A percentile compares a stretch with the other conserved stretches of the same genome.
Evolutionary conservation across 2,113 vertebrate species (phyloP).

Genomic region (Paramisgurnus dabryanus): DNA sequence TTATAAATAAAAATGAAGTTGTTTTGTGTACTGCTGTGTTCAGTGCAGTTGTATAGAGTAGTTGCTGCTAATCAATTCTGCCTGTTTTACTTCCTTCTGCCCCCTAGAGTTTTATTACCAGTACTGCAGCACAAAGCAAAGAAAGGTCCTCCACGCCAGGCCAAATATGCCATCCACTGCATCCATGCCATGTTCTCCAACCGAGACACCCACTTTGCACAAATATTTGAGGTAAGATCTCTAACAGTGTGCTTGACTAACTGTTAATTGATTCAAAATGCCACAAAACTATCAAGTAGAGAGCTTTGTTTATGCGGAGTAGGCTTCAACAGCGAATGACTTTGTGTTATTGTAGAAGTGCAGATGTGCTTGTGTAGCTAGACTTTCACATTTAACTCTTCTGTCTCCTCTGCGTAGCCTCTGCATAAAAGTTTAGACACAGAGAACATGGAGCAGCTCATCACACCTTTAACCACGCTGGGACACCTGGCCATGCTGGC

Average conservation of each 20-base stretch:
- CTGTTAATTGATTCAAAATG: background rate
- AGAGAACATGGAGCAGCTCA: conserved; percentile 93
- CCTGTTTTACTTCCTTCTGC: conserved; percentile 40
- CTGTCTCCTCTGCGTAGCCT: conserved; percentile 75
- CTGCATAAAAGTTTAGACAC: conserved; percentile 95
- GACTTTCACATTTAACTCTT: background rate
- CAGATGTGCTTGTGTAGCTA: too few species aligned
- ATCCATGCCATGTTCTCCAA: conserved; percentile 98
- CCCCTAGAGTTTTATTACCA: conserved; percentile 87
- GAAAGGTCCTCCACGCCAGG: conserved; percentile 92
- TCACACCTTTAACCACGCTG: conserved; percentile 92
- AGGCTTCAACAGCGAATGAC: too few species aligned
- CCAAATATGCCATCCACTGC: conserved; percentile 97
- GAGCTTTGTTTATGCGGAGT: too few species aligned
- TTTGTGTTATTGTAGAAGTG: too few species aligned
- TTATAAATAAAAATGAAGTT: too few species aligned
- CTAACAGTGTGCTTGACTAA: background rate
- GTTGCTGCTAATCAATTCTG: background rate
- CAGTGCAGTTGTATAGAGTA: background rate
- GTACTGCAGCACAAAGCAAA: conserved; percentile 98
- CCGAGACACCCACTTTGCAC: conserved; percentile 97
- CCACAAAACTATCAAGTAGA: too few species aligned
- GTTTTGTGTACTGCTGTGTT: background rate
- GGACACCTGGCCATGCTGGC: conserved; percentile 95
- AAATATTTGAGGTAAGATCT: conserved; percentile 93